Evolutionary conservation across 2,113 vertebrate genomes (phyloP), one percentile per base, ranked within the genome.

Genomic region (Verasper variegatus): DNA sequence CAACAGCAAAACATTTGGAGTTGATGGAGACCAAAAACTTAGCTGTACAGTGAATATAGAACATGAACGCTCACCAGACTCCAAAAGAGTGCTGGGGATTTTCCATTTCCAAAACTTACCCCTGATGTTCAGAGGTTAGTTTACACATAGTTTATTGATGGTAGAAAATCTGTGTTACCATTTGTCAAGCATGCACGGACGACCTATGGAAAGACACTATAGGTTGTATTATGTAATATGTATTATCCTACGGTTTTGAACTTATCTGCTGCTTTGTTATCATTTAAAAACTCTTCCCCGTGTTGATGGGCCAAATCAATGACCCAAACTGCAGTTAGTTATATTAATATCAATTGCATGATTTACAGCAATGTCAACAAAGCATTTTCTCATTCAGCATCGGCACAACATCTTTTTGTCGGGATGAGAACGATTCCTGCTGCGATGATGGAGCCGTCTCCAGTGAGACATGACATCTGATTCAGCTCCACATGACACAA

Each of bases 401-500:
- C 27, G 66, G 37, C 9, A 18, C 27, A 13, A 23, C 15, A 51
- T 62, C 8, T 42, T 51, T 66, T 31, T 57, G 31, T 67, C 60
- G 61, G 66, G 18, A 66, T 78, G 47, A 61, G 27, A 59, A 56
- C 15, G 26, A 62, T 45, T 58, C 26, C 54, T 65, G 42, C 55
- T 60, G 55, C 20, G 21, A 35, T 61, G 40, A 68, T 76, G 24
- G 42, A 31, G 21, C 55, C 73, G 21, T 66, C 18, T 35, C 10
- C 15, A 14, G 51, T 35, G 24, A 71, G 7, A 35, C 57, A n/a
- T 12, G 52, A 67, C 64, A 69, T 47, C 59, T 49, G 67, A 68
- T 57, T 66, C 63, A 40, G 47, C 72, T 27, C 14, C 14, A 65
- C 31, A 3, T 64, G 49, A 67, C n/a, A 68, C 60, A 78, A 51